Base-by-base conservation (phyloP, 2,888 invertebrate genomes). In the Petrophora chlorosata region DNA sequence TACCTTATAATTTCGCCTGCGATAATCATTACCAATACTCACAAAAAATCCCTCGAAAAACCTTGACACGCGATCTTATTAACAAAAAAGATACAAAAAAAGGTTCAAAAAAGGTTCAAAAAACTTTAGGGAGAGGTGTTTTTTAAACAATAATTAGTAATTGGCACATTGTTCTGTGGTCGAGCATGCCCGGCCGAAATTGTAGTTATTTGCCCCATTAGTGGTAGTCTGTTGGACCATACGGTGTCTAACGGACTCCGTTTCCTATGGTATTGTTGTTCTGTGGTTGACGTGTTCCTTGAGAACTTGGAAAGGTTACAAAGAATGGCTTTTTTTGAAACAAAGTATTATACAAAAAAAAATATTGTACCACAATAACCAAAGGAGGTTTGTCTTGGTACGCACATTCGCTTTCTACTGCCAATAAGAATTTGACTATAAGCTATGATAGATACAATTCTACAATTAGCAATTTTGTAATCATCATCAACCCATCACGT, bases 161-260 rank as follows among this genome's bases (percentile, higher is more conserved):
- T 84, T 84, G 81, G 83, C 85, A 79, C 79, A 65, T 75, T 68
- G 53, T 70, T 70, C 70, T 82, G 81, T 63, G 79, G 81, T 80
- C 66, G 68, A 44, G 63, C 54, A 52, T 59, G 67, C 58, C 58
- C 66, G 53, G 53, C 43, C 47, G 32, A 57, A 56, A 52, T 53
- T 58, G 53, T 49, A 36, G 46, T 36, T 12, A 44, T 50, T 43
- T 29, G 16, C 9, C 43, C 26, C 30, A 56, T 60, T 60, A 55
- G 59, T 32, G 52, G 56, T 43, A 22, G n/a, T 25, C 28, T 34
- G 32, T 15, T 43, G 10, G 35, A 17, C 42, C 25, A 34, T 56
- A 56, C 59, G 61, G 56, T 15, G 49, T 2, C 16, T 39, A 53
- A 47, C 52, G 46, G 47, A 10, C 39, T 29, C 28, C n/a, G 15